Evolutionary conservation across 1,140 invertebrate species (phyloP).

Genomic region (Parasteatoda tepidariorum): DNA sequence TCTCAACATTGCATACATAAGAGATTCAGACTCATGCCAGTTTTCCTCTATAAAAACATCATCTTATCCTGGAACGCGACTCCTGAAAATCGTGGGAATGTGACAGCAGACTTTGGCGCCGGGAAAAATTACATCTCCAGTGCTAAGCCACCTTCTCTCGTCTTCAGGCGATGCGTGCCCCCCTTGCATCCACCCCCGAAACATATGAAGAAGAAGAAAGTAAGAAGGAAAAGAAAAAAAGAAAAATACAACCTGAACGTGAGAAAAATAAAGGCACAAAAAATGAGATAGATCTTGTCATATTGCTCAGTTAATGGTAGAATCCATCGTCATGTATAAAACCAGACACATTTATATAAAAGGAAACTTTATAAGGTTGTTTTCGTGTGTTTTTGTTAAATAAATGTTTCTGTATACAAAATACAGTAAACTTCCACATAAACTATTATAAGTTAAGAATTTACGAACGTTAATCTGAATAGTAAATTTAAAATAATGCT

Average conservation of each 20-base stretch:
- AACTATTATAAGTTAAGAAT: no score
- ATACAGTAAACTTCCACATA: no score
- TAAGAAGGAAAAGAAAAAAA: conserved; percentile 17
- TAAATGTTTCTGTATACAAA: no score
- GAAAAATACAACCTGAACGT: neutral
- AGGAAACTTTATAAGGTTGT: no score
- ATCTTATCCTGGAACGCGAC: no score
- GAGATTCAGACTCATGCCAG: conserved; percentile 23
- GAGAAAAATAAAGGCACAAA: neutral
- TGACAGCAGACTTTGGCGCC: conserved; percentile 55
- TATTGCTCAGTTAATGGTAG: neutral
- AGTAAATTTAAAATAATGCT: no score
- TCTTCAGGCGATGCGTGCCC: neutral
- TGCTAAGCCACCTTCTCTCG: conserved; percentile 29
- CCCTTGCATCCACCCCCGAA: conserved; percentile 5
- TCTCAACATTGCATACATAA: no score
- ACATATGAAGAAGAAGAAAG: neutral
- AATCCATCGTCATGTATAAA: no score
- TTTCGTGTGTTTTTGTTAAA: no score
- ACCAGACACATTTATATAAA: no score
- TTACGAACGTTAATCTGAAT: no score
- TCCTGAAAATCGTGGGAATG: conserved; percentile 48
- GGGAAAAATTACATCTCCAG: conserved; percentile 51
- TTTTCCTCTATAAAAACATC: neutral
- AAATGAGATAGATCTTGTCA: neutral